Evolutionary conservation across 2,888 invertebrate genomes (phyloP).

Genomic region (Tuberolachnus salignus): DNA sequence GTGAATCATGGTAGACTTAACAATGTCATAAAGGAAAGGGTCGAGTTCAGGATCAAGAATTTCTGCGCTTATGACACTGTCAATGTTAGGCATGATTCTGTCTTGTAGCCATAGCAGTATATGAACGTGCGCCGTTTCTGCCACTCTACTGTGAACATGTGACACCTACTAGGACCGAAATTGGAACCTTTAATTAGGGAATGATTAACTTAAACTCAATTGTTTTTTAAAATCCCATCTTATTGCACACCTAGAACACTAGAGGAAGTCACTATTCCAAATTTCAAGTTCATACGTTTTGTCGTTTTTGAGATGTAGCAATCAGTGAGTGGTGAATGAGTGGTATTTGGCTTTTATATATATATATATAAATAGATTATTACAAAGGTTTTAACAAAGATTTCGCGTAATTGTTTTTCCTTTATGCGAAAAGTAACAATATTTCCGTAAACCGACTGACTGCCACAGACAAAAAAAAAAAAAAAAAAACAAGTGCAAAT

Average conservation of each 20-base stretch:
- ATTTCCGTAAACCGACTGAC: constrained; percentile 12
- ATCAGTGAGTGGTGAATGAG: no score
- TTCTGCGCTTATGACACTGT: constrained; percentile 51
- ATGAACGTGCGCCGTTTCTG: constrained; percentile 52
- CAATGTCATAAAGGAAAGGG: constrained; percentile 59
- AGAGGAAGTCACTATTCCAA: no score
- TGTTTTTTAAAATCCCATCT: no score
- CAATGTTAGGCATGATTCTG: constrained; percentile 54
- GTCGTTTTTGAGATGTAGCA: no score
- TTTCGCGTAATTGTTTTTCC: constrained; percentile 21
- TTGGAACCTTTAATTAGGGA: no score
- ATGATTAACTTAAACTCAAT: no score
- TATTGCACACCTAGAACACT: no score
- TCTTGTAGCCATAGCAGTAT: constrained; percentile 58
- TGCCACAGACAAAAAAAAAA: no score
- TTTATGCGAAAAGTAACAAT: constrained; percentile 5
- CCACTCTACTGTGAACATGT: constrained; percentile 46
- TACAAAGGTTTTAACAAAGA: constrained; percentile 1
- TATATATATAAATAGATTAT: no score
- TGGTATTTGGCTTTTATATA: no score
- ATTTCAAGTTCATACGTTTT: no score
- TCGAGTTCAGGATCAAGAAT: constrained; percentile 60
- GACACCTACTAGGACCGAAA: no score
- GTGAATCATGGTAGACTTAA: constrained; percentile 58
- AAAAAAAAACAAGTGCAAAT: constrained; percentile 21